A percentile compares a stretch with the other conserved stretches of the same genome.
Conservation (phyloP, 2,797 vertebrate genomes). For the Phrynocephalus guinanensis region DNA sequence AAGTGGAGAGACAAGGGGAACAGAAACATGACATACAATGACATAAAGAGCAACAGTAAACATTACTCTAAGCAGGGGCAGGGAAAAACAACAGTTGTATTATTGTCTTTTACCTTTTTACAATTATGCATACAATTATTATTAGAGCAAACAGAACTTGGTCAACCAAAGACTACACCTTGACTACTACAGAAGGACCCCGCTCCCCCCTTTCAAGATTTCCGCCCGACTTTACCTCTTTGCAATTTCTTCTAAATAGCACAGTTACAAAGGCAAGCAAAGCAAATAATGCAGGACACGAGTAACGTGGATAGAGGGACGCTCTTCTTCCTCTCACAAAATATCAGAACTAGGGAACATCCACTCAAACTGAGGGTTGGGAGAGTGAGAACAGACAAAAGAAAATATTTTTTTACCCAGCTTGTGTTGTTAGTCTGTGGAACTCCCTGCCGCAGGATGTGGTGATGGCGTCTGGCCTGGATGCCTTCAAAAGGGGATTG, state of each 20-base stretch:
- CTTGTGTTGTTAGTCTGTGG: too few species aligned
- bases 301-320: too few species aligned
- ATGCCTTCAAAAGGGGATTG: too few species aligned
- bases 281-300: not conserved
- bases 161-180: constrained; percentile 18
- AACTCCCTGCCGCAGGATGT: too few species aligned
- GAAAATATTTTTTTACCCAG: too few species aligned
- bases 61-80: constrained; percentile 31
- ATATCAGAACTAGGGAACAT: too few species aligned
- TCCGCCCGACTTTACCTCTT: not conserved
- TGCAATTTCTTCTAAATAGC: not conserved
- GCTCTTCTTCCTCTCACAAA: too few species aligned
- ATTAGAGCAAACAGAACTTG: constrained; percentile 12
- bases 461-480: too few species aligned
- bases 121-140: constrained; percentile 23
- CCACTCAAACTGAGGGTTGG: too few species aligned
- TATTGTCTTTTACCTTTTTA: constrained; percentile 19
- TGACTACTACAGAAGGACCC: not conserved
- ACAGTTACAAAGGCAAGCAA: constrained; percentile 15
- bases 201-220: not conserved
- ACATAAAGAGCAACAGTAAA: constrained; percentile 30
- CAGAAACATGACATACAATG: not conserved
- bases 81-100: constrained; percentile 29
- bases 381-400: too few species aligned
- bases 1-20: constrained; percentile 16